Conservation (phyloP, 2,888 invertebrate genomes). For the Andrena hattorfiana region DNA sequence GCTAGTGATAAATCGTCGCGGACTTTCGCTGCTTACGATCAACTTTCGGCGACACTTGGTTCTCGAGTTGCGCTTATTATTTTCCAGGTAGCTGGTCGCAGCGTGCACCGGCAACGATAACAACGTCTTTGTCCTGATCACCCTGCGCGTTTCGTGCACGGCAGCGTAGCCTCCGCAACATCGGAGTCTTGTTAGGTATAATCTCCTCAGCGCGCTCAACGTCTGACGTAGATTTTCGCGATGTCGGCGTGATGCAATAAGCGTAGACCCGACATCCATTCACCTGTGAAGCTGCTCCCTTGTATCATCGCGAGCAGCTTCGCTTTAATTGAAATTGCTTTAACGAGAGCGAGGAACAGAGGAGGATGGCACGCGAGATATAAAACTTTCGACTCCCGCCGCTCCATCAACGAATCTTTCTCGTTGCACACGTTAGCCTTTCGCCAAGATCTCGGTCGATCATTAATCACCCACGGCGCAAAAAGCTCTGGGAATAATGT, state of each 20-base stretch:
- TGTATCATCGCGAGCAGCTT: background rate
- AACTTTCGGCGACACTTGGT: conserved; percentile 31
- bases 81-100: conserved; percentile 18
- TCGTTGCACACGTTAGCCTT: conserved; percentile 6
- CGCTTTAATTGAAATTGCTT: background rate
- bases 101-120: conserved; percentile 37
- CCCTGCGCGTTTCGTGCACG: background rate
- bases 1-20: conserved; percentile 41
- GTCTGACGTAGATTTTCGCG: background rate
- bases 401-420: conserved; percentile 17
- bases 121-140: conserved; percentile 53
- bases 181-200: conserved; percentile 43
- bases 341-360: background rate
- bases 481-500: conserved; percentile 34
- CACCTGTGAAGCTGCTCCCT: background rate
- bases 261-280: background rate
- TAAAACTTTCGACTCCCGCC: background rate
- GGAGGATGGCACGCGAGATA: background rate
- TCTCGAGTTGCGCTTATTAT: conserved; percentile 47
- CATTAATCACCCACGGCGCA: conserved; percentile 43
- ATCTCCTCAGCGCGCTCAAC: conserved; percentile 25
- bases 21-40: conserved; percentile 47
- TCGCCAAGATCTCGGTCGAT: conserved; percentile 24
- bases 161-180: conserved; percentile 33
- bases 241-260: background rate